Evolutionary conservation across 2,113 vertebrate genomes (phyloP), one percentile per base, ranked within the genome.

Genomic region (Neolamprologus brichardi): DNA sequence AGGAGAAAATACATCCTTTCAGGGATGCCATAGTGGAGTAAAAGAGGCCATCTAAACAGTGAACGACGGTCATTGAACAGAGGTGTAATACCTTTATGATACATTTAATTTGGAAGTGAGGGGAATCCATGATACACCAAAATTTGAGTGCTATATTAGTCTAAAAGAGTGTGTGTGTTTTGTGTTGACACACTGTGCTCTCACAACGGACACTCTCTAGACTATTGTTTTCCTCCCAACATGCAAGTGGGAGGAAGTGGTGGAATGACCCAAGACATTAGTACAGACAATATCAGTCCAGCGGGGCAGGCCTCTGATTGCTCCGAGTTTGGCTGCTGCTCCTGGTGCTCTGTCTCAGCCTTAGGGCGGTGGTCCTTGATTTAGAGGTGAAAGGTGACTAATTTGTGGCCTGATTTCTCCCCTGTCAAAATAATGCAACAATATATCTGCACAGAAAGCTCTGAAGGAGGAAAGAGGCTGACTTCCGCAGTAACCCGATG

Each of bases 211-310:
- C 88, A 25, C 70, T 67, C 84, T 78, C 15, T 49, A 89, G 87
- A 83, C 88, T 64, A 86, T 92, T 92, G 91, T 91, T 93, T 91
- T 67, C 84, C 83, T 86, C 87, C 79, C 82, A 88, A 56, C 82
- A 70, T 81, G 84, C 56, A 89, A 62, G 83, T 79, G 89, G 82
- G 87, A 92, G 93, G 89, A 94, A 94, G 90, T 18, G 37, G 78
- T 77, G 85, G 85, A 92, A 89, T 86, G 88, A 92, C 89, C 89
- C 81, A 86, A 88, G 83, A 92, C 86, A 90, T 89, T 91, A 87
- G 83, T 39, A 28, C 79, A 87, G 92, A 93, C 90, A 93, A 88
- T 91, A 79, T 89, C 80, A 82, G 82, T 79, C 81, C 77, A 86
- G 79, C 49, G 44, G 91, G 85, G 53, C 79, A 13, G 70, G 81